phyloP scores from a whole-genome alignment of 30 jellyfish, hydroid and myxozoan species.

The Aurelia coerulea region DNA sequence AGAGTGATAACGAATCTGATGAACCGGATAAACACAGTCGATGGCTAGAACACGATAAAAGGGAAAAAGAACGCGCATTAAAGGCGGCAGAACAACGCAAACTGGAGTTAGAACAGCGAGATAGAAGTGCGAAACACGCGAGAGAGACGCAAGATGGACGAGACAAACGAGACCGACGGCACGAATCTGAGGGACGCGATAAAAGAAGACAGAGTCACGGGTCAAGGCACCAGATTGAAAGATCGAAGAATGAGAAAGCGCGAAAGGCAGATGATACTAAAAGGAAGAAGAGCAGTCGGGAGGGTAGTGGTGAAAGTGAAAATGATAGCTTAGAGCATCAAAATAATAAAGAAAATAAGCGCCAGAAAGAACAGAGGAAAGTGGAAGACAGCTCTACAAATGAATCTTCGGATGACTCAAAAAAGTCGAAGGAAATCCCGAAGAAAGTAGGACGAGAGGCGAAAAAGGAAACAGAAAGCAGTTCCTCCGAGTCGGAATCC shows the following conservation, averaged over 20 bases:
- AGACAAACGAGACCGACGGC: neutral
- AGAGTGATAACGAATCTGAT: constrained; percentile 73
- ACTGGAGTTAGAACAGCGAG: neutral
- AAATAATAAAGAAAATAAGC: neutral
- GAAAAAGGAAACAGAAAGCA: neutral
- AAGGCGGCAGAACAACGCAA: neutral
- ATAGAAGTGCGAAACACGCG: neutral
- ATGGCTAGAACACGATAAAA: constrained; percentile 42
- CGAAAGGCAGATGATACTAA: neutral
- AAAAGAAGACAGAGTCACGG: neutral
- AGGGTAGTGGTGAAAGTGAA: constrained; percentile 16
- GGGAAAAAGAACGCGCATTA: neutral
- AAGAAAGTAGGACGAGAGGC: neutral
- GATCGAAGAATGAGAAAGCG: neutral
- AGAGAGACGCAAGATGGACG: constrained; percentile 1
- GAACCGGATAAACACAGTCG: constrained; percentile 44
- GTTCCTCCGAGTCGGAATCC: neutral
- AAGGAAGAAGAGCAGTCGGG: neutral
- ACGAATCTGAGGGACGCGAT: neutral
- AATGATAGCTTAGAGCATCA: neutral
- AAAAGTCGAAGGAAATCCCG: too few relatives aligned
- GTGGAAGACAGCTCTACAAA: too few relatives aligned
- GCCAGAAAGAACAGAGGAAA: neutral
- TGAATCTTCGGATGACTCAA: too few relatives aligned
- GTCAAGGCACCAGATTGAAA: neutral